A percentile compares a stretch with the other conserved stretches of the same genome.
Conservation (phyloP, 2,113 vertebrate genomes). For the Symphodus melops region DNA sequence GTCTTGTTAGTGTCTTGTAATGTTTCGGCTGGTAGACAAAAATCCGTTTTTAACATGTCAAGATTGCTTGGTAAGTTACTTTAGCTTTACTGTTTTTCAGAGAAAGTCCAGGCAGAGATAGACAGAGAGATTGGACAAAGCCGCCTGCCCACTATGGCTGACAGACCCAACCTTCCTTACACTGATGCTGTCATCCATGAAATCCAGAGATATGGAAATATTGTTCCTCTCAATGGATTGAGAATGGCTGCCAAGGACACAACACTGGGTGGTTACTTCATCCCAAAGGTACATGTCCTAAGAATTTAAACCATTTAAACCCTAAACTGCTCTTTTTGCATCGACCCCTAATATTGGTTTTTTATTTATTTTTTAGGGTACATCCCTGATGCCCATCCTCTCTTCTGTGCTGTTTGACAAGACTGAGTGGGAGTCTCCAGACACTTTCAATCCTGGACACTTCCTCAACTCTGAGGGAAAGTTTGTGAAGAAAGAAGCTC, state of each 20-base stretch:
- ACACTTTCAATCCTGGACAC: slow-evolving; percentile 88
- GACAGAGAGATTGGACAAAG: slow-evolving; percentile 76
- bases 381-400: slow-evolving; percentile 83
- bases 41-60: no score
- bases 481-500: slow-evolving; percentile 84
- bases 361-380: slow-evolving; percentile 73
- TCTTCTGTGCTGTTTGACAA: slow-evolving; percentile 87
- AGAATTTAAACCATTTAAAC: neutral
- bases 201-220: slow-evolving; percentile 86
- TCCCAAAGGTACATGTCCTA: slow-evolving; percentile 84
- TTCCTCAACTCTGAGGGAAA: slow-evolving; percentile 87
- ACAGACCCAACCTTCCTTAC: slow-evolving; percentile 85
- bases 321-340: neutral
- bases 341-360: no score
- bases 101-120: slow-evolving; percentile 82
- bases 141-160: slow-evolving; percentile 76
- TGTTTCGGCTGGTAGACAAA: no score
- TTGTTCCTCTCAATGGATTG: slow-evolving; percentile 82
- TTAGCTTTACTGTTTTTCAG: slow-evolving; percentile 17
- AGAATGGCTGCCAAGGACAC: slow-evolving; percentile 77
- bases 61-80: no score
- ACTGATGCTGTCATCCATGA: slow-evolving; percentile 89
- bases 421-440: slow-evolving; percentile 83
- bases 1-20: no score
- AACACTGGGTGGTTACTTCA: slow-evolving; percentile 73